A percentile compares a stretch with the other conserved stretches of the same genome.
These are phyloP conservation scores for Netelia virgata DNA, from an alignment of 2,888 invertebrate genomes.

Conservation along the genomic window DNA sequence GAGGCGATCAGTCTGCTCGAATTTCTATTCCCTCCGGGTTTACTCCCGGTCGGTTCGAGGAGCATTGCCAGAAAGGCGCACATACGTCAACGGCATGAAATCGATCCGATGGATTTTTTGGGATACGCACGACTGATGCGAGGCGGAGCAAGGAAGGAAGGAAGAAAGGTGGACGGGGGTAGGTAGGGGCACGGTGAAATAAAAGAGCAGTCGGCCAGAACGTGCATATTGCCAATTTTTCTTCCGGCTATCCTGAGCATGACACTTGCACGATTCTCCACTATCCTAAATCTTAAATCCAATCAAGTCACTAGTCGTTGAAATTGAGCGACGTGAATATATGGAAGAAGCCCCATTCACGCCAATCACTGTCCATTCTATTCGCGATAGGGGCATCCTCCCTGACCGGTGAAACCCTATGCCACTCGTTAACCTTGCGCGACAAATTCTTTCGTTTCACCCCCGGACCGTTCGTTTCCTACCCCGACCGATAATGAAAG, in stretches of 20 bases:
- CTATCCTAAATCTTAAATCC: conserved; percentile 60
- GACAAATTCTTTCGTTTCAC: conserved; percentile 56
- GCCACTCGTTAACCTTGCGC: not conserved
- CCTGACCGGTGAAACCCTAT: conserved; percentile 57
- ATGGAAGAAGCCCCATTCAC: conserved; percentile 50
- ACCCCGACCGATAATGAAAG: not conserved
- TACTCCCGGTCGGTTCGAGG: not conserved
- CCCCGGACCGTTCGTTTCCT: not conserved
- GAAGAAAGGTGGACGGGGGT: not conserved
- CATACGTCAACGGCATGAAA: conserved; percentile 52
- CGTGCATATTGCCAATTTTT: conserved; percentile 49
- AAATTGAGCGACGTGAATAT: conserved; percentile 51
- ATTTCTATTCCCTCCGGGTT: conserved; percentile 51
- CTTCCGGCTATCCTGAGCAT: conserved; percentile 43
- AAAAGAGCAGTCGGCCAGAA: conserved; percentile 8
- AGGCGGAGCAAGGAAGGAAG: conserved; percentile 19
- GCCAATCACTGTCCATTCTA: conserved; percentile 59
- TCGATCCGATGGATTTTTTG: conserved; percentile 48
- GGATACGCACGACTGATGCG: conserved; percentile 51
- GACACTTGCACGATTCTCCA: conserved; percentile 42
- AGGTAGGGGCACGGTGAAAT: conserved; percentile 5
- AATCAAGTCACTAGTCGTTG: conserved; percentile 52
- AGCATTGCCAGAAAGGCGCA: conserved; percentile 19
- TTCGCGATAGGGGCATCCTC: conserved; percentile 28
- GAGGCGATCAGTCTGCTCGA: conserved; percentile 42